phyloP scores from a whole-genome alignment of 2,797 vertebrate genomes.

The Sciaenops ocellatus region DNA sequence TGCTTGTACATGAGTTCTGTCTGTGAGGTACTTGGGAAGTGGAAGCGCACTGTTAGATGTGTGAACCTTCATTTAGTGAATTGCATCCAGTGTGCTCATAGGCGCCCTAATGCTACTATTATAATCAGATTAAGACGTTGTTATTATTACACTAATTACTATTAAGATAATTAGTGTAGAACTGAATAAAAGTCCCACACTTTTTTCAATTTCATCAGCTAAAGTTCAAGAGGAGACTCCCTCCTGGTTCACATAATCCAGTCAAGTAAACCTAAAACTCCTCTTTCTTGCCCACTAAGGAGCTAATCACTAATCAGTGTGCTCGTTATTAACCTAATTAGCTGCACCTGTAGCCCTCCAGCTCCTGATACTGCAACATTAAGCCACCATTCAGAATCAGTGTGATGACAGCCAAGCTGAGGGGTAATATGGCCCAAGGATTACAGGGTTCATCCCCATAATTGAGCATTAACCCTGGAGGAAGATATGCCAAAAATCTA shows the following conservation, averaged over 20 bases:
- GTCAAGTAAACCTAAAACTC: conserved; percentile 58
- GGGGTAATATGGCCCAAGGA: conserved; percentile 60
- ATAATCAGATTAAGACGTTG: conserved; percentile 33
- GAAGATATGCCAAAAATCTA: conserved; percentile 43
- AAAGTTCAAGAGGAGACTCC: conserved; percentile 56
- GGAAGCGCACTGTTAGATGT: not conserved
- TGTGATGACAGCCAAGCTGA: conserved; percentile 25
- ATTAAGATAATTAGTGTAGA: not conserved
- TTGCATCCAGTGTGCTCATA: not conserved
- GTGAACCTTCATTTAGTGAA: conserved; percentile 7
- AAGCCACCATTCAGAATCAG: conserved; percentile 43
- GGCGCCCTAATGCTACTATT: conserved; percentile 19
- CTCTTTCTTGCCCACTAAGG: conserved; percentile 55
- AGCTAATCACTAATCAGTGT: conserved; percentile 73
- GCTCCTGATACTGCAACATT: conserved; percentile 34
- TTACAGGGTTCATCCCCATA: conserved; percentile 68
- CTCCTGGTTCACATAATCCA: conserved; percentile 57
- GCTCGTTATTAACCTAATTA: conserved; percentile 70
- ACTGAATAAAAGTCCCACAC: conserved; percentile 31
- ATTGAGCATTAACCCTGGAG: conserved; percentile 60
- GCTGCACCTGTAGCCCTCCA: conserved; percentile 65
- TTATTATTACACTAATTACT: conserved; percentile 40
- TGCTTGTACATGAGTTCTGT: not conserved
- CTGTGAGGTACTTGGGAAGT: no score
- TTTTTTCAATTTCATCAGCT: conserved; percentile 44